These are phyloP conservation scores for Baccha elongata DNA, from an alignment of 2,888 invertebrate genomes.

Conservation along the genomic window DNA sequence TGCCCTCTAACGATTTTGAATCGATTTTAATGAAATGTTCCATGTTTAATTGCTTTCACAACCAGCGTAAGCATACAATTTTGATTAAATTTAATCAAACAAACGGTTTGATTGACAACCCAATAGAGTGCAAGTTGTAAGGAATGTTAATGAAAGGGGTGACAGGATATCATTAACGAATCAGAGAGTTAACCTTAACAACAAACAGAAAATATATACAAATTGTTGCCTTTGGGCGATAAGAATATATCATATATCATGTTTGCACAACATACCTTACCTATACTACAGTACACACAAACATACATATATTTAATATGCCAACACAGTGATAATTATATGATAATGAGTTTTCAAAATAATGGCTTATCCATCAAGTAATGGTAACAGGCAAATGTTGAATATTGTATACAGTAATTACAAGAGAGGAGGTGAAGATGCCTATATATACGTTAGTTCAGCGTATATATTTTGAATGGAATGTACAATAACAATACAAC, in stretches of 20 bases:
- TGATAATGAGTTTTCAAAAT: neutral
- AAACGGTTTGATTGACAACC: conserved; percentile 10
- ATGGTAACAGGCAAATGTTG: neutral
- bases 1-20: neutral
- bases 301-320: too few species aligned
- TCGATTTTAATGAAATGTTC: conserved; percentile 23
- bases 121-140: neutral
- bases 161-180: conserved; percentile 26
- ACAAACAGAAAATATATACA: neutral
- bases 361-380: neutral
- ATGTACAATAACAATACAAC: neutral
- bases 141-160: conserved; percentile 6
- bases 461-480: neutral
- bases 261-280: too few species aligned
- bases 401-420: neutral
- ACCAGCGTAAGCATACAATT: neutral
- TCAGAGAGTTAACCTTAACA: neutral
- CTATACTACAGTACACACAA: too few species aligned
- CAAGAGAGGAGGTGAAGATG: neutral
- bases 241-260: neutral
- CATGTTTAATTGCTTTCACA: conserved; percentile 8
- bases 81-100: conserved; percentile 26
- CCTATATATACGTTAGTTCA: neutral
- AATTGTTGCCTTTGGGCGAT: neutral
- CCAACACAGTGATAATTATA: neutral